Percentiles rank a stretch among this genome's conserved stretches.
Conservation (phyloP, 2,797 vertebrate genomes). For the Alauda arvensis region DNA sequence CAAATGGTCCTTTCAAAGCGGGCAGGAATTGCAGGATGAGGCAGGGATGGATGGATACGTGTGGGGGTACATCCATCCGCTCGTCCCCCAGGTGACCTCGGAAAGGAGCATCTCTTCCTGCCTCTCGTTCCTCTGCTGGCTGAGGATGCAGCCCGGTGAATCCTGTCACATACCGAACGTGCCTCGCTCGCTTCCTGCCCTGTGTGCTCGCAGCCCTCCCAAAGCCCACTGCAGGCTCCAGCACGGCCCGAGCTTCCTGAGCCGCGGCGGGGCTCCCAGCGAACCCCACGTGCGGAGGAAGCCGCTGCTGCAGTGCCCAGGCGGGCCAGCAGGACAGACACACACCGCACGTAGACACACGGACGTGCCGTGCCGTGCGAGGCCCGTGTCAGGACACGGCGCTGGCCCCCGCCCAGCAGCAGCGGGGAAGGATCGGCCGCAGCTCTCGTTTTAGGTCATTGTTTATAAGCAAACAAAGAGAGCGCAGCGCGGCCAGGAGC, state of each 20-base stretch:
- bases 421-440: neutral
- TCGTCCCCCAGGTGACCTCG: conserved; percentile 2
- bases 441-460: conserved; percentile 42
- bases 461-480: conserved; percentile 48
- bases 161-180: neutral
- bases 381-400: neutral
- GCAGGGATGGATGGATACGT: neutral
- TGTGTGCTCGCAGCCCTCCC: neutral
- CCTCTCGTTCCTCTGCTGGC: neutral
- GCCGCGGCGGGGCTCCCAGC: neutral
- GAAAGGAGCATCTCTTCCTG: conserved; percentile 36
- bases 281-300: neutral
- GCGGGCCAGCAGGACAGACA: neutral
- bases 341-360: neutral
- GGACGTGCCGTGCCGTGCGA: neutral
- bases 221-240: neutral
- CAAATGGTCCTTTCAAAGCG: neutral
- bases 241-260: conserved; percentile 2
- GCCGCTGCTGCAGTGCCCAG: neutral
- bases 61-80: neutral
- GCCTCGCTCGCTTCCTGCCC: neutral
- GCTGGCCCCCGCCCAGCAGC: conserved; percentile 22
- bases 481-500: neutral
- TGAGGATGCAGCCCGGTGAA: neutral
- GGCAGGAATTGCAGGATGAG: neutral